A percentile compares a stretch with the other conserved stretches of the same genome.
phyloP scores from a whole-genome alignment of 1,140 invertebrate species.

The Sycophaga agraensis region DNA sequence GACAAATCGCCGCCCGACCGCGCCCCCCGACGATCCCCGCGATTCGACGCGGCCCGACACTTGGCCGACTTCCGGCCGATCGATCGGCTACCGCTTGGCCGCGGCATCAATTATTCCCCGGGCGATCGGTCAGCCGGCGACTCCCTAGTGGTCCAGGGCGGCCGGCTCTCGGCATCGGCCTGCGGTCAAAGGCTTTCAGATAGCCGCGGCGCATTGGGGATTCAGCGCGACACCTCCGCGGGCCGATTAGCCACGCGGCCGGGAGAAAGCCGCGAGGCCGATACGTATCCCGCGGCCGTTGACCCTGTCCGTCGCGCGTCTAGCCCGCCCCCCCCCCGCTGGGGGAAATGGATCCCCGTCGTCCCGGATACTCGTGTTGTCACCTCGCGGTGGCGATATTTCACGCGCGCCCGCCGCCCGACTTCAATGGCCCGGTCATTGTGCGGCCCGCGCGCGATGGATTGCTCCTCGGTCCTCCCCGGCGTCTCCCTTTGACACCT shows the following conservation, averaged over 20 bases:
- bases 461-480: background rate
- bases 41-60: constrained; percentile 16
- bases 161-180: no score
- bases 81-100: constrained; percentile 14
- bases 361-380: no score
- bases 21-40: background rate
- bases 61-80: background rate
- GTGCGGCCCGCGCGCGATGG: background rate
- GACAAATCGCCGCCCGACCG: background rate
- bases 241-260: background rate
- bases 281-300: background rate
- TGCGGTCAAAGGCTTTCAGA: no score
- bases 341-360: no score
- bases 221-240: no score
- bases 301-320: no score
- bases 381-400: background rate
- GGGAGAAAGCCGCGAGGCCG: background rate
- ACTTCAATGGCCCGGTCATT: constrained; percentile 22
- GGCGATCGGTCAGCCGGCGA: no score
- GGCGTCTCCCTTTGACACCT: background rate
- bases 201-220: no score
- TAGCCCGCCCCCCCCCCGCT: no score
- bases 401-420: background rate
- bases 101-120: background rate
- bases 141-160: no score